These are phyloP conservation scores for Apis florea DNA, from an alignment of 1,140 invertebrate genomes.

Conservation along the genomic window DNA sequence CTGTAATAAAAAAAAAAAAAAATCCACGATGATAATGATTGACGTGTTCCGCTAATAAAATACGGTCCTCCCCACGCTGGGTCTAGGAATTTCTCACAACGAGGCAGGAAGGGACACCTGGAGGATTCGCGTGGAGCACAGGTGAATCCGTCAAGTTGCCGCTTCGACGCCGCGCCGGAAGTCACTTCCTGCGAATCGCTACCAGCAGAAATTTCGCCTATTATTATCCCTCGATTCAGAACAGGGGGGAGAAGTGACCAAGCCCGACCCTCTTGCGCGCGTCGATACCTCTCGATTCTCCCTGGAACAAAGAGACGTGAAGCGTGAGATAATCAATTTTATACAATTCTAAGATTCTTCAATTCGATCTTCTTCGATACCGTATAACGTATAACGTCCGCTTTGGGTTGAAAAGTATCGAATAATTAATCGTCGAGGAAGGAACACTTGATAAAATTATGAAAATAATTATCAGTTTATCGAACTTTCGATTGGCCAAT, in stretches of 20 bases:
- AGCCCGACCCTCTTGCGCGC: not conserved
- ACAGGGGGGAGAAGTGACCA: not conserved
- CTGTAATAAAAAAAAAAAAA: not conserved
- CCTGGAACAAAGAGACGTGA: too few species aligned
- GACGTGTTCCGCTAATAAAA: slow-evolving; percentile 21
- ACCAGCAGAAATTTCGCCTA: slow-evolving; percentile 58
- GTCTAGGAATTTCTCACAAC: slow-evolving; percentile 59
- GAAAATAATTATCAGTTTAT: too few species aligned
- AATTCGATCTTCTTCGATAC: too few species aligned
- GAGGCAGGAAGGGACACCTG: slow-evolving; percentile 63
- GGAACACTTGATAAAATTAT: too few species aligned
- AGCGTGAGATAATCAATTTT: too few species aligned
- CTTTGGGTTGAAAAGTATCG: too few species aligned
- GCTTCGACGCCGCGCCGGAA: slow-evolving; percentile 58
- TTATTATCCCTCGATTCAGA: slow-evolving; percentile 56
- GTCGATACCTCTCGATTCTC: not conserved
- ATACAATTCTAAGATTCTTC: too few species aligned
- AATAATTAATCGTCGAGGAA: too few species aligned
- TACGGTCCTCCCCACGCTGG: not conserved
- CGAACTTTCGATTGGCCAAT: too few species aligned
- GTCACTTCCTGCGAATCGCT: slow-evolving; percentile 62
- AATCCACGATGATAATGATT: slow-evolving; percentile 3
- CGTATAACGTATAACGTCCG: too few species aligned
- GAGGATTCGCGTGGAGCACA: slow-evolving; percentile 44
- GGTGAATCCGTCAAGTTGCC: slow-evolving; percentile 47